A percentile compares a stretch with the other conserved stretches of the same genome.
These are phyloP conservation scores for Schmidtea mediterranea DNA, from an alignment of 1,140 invertebrate species.

Conservation along the genomic window DNA sequence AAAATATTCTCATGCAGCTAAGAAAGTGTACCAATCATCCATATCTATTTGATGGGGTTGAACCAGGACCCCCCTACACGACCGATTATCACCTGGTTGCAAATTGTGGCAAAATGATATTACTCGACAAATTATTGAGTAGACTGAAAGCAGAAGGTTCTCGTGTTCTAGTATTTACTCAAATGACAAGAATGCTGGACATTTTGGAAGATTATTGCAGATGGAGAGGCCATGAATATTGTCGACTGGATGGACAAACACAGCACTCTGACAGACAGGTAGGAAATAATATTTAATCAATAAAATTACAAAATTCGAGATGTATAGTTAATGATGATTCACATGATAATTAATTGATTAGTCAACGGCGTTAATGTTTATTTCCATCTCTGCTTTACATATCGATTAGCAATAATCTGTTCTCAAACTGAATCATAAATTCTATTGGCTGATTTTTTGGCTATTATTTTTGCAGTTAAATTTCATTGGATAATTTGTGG, in stretches of 20 bases:
- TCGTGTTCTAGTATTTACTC: slow-evolving; percentile 80
- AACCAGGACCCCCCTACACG: slow-evolving; percentile 91
- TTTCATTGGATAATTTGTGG: too few species aligned
- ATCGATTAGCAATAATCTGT: too few species aligned
- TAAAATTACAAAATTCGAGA: too few species aligned
- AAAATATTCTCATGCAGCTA: slow-evolving; percentile 93
- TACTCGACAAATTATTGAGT: slow-evolving; percentile 76
- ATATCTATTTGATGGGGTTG: slow-evolving; percentile 91
- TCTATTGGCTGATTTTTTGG: too few species aligned
- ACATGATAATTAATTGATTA: too few species aligned
- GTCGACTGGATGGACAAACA: slow-evolving; percentile 81
- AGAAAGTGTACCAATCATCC: slow-evolving; percentile 92
- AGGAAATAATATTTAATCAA: too few species aligned
- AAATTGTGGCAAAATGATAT: slow-evolving; percentile 83
- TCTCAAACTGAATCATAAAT: too few species aligned
- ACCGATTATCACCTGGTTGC: slow-evolving; percentile 75
- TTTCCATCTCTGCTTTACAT: too few species aligned
- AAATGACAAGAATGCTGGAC: slow-evolving; percentile 95
- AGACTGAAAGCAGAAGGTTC: slow-evolving; percentile 67
- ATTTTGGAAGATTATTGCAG: slow-evolving; percentile 94
- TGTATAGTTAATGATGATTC: too few species aligned
- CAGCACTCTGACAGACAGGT: slow-evolving; percentile 81
- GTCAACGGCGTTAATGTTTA: too few species aligned
- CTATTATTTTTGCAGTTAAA: too few species aligned
- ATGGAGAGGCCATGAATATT: slow-evolving; percentile 70